Base-by-base conservation (phyloP, 30 jellyfish, hydroid and myxozoan genomes). In the Morbakka virulenta region DNA sequence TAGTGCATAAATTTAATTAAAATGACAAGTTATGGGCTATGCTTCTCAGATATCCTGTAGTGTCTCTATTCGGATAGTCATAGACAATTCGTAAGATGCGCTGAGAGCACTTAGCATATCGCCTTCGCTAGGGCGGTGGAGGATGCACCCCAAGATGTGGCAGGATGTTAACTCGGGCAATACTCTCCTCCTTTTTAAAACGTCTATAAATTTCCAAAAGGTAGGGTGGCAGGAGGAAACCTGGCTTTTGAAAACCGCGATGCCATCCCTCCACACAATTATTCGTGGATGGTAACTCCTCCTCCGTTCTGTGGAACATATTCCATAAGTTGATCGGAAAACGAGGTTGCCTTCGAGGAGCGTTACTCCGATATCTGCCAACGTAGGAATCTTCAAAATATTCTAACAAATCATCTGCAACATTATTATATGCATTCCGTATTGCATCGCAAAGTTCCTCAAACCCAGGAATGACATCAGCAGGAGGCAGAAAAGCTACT, bases 181-280 rank as follows among this genome's bases (percentile, higher is more conserved):
- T 12, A n/a, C 14, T 9, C n/a, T 47, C 61, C 61, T 47, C 61
- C 61, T 9, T 12, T 47, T 47, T 47, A n/a, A 47, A n/a, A n/a
- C n/a, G 32, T 57, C 35, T 24, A 62, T 63, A 28, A 67, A 78
- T 48, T 64, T 78, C 76, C 87, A 64, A 49, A 78, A 63, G 4
- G 36, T 78, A 25, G 89, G 77, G 74, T 78, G 89, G 64, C 52
- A 67, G 13, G 89, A 28, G 17, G n/a, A 11, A 32, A 30, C 35
- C 24, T 22, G 78, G 14, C 27, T 3, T n/a, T 1, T 63, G 89
- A 23, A 78, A 50, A 27, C 77, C 32, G 49, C 0, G 79, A 57
- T 78, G 87, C 89, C 88, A 77, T 11, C 88, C 87, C 0, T 78
- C 90, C 27, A 78, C 41, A 68, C 63, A 13, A 50, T 78, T 78